Percentiles rank a stretch among this genome's conserved stretches.
Conservation (phyloP, 37 sponge, comb jelly and placozoan species). For the Aplysina aerophoba region DNA sequence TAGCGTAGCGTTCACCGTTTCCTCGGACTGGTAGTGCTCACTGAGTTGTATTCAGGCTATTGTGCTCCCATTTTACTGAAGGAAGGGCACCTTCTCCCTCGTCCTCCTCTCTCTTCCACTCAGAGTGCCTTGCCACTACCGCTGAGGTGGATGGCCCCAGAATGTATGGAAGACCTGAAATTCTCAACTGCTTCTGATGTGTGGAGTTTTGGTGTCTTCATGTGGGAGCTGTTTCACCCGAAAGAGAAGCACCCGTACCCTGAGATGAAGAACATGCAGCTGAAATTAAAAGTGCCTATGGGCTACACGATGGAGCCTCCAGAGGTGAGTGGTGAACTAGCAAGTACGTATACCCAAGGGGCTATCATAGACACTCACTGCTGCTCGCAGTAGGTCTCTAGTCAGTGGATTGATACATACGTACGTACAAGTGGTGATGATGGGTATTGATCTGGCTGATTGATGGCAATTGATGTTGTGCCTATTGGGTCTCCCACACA, state of each 20-base stretch:
- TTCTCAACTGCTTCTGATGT: constrained; percentile 79
- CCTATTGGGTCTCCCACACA: neutral
- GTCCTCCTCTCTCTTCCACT: neutral
- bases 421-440: too few relatives aligned
- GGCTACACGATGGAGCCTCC: neutral
- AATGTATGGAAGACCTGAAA: constrained; percentile 35
- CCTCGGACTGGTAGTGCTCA: too few relatives aligned
- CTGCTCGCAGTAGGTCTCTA: too few relatives aligned
- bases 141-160: constrained; percentile 74
- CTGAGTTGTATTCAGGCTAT: too few relatives aligned
- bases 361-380: too few relatives aligned
- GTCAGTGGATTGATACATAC: too few relatives aligned
- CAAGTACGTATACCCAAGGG: too few relatives aligned
- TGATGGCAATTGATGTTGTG: too few relatives aligned
- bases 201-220: constrained; percentile 74
- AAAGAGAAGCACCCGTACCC: constrained; percentile 8
- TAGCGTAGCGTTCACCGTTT: too few relatives aligned
- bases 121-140: constrained; percentile 18
- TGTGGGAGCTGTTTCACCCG: constrained; percentile 78
- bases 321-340: constrained; percentile 2
- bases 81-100: too few relatives aligned
- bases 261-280: constrained; percentile 31
- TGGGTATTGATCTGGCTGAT: too few relatives aligned
- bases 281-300: constrained; percentile 24
- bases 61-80: too few relatives aligned